Evolutionary conservation across 1,140 invertebrate species (phyloP), one percentile per base, ranked within the genome.

Genomic region (Drosophila nigrodunni): DNA sequence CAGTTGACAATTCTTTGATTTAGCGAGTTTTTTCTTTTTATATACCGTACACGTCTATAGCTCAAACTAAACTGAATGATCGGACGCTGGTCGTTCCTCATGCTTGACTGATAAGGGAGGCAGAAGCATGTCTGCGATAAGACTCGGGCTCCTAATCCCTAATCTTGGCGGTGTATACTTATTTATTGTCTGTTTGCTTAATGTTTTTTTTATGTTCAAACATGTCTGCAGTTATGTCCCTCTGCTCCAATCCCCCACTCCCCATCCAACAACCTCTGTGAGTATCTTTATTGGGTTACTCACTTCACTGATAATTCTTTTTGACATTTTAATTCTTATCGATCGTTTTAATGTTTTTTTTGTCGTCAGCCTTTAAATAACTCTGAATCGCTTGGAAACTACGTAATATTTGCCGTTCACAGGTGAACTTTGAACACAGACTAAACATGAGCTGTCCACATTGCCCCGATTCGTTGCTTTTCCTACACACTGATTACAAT

Each of bases 301-400:
- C 10, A 25, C 15, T 41, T 25, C 3, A 18, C 58, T 59, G 75
- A 82, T 82, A 82, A 77, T 64, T 34, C 35, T 44, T 73, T 73
- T 73, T 73, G 75, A 75, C 74, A 59, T 60, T 41, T 57, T 65
- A 30, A 30, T 30, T 54, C 80, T 88, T 88, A 87, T 87, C 83
- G 62, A 80, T 87, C 80, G 47, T 69, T 87, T 75, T 79, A 74
- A 79, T 76, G 69, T 57, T 59, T 70, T 70, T 43, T 8, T 8
- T 69, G 57, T 10, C 15, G 79, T 8, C 69, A 78, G 82, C 82
- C 82, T 85, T 66, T 61, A 86, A 80, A 86, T 86, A 85, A 81
- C 78, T 83, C 67, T 64, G 73, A 59, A 64, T 79, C 65, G 79
- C 80, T 72, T 87, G 52, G 85, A 87, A 87, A 87, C 83, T 87